phyloP scores from a whole-genome alignment of 64 coral and sea anemone genomes.

The Catalaphyllia jardinei region DNA sequence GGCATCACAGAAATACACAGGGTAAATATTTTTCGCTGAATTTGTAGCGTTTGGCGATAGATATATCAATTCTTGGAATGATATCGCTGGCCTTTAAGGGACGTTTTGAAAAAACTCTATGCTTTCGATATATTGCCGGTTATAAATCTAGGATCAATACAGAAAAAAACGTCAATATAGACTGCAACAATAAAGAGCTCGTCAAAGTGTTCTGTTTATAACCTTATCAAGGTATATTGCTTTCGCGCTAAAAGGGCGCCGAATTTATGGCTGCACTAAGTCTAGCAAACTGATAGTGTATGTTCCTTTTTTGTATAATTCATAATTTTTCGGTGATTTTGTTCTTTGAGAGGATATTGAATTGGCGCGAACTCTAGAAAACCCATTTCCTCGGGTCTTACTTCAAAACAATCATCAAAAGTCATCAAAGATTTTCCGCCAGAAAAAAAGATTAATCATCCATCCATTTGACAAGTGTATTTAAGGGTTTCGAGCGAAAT shows the following conservation, averaged over 20 bases:
- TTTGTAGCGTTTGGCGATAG: not conserved
- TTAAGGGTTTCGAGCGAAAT: not conserved
- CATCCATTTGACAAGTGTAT: not conserved
- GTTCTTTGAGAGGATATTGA: not conserved
- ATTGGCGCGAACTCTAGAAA: not conserved
- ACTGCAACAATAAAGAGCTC: not conserved
- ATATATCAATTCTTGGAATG: not conserved
- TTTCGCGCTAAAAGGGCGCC: not conserved
- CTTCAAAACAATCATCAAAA: conserved; percentile 17
- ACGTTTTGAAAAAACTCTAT: not conserved
- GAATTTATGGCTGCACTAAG: not conserved
- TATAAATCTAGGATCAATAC: not conserved
- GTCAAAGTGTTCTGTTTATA: conserved; percentile 32
- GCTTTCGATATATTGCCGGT: too few relatives aligned
- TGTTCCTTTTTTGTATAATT: not conserved
- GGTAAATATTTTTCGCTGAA: conserved; percentile 8
- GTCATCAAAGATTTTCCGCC: conserved; percentile 33
- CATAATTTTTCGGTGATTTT: conserved; percentile 4
- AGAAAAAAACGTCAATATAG: not conserved
- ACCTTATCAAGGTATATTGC: not conserved
- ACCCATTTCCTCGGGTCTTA: not conserved
- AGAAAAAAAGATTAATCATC: conserved; percentile 14
- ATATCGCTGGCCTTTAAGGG: not conserved
- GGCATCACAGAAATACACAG: conserved; percentile 11
- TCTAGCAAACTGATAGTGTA: not conserved